A percentile compares a stretch with the other conserved stretches of the same genome.
phyloP scores from a whole-genome alignment of 2,888 invertebrate species.

The Nesidiocoris tenuis region DNA sequence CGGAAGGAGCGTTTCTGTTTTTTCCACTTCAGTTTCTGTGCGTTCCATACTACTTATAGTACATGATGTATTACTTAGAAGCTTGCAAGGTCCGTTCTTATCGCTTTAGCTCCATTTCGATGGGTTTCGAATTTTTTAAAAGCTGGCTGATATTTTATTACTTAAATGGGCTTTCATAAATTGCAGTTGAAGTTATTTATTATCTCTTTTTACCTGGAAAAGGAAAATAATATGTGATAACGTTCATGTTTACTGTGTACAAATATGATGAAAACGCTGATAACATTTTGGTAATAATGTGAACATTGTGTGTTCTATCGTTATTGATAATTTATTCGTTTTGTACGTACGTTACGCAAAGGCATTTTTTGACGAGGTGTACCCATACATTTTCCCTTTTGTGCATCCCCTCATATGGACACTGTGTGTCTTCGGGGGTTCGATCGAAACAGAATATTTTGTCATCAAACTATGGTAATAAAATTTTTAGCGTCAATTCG shows the following conservation, averaged over 20 bases:
- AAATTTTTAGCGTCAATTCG: neutral
- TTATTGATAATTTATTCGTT: constrained; percentile 28
- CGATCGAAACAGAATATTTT: constrained; percentile 36
- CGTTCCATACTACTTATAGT: no score
- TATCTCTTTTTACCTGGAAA: constrained; percentile 9
- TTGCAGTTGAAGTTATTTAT: constrained; percentile 16
- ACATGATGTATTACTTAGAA: no score
- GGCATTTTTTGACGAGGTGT: constrained; percentile 12
- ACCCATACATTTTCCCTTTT: neutral
- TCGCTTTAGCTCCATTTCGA: neutral
- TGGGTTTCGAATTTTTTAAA: no score
- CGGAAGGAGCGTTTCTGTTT: no score
- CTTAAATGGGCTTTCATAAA: constrained; percentile 45
- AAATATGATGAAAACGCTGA: constrained; percentile 23
- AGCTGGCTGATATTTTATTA: constrained; percentile 32
- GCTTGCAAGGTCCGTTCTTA: neutral
- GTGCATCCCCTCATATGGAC: constrained; percentile 21
- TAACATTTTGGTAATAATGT: constrained; percentile 18
- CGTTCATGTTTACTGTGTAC: constrained; percentile 25
- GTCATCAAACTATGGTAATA: constrained; percentile 26
- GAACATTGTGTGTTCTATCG: neutral
- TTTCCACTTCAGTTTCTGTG: no score
- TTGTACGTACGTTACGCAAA: constrained; percentile 20
- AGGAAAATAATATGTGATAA: constrained; percentile 39
- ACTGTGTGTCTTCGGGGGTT: constrained; percentile 31